Evolutionary conservation across 2,113 vertebrate species (phyloP).

Genomic region (Hiodon alosoides): DNA sequence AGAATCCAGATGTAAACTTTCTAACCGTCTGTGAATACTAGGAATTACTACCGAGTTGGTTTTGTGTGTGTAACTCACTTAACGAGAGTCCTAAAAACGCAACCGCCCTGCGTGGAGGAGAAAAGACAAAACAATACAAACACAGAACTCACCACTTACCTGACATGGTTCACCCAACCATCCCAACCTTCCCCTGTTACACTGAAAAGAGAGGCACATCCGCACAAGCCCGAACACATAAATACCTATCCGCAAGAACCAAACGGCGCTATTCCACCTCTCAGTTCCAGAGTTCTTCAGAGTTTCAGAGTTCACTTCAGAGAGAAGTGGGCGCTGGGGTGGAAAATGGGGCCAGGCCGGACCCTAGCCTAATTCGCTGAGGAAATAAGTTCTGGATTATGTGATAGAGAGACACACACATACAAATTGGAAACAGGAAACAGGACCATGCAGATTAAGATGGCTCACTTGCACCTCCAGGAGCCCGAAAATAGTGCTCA

Average conservation of each 20-base stretch:
- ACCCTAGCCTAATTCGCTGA: slow-evolving; percentile 97
- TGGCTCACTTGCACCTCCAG: slow-evolving; percentile 59
- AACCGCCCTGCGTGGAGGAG: slow-evolving; percentile 27
- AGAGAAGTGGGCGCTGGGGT: slow-evolving; percentile 83
- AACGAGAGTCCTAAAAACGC: slow-evolving; percentile 28
- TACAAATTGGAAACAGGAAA: slow-evolving; percentile 85
- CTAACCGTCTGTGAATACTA: slow-evolving; percentile 4
- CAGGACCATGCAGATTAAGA: slow-evolving; percentile 78
- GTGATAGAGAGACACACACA: slow-evolving; percentile 98
- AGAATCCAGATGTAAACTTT: slow-evolving; percentile 22
- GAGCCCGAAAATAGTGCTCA: not conserved
- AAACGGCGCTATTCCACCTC: slow-evolving; percentile 97
- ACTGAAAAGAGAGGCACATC: slow-evolving; percentile 93
- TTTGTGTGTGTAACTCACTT: slow-evolving; percentile 2
- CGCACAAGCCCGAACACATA: slow-evolving; percentile 99
- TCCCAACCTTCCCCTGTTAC: slow-evolving; percentile 66
- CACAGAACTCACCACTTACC: slow-evolving; percentile 80
- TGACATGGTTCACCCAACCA: slow-evolving; percentile 81
- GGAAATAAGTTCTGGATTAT: slow-evolving; percentile 94
- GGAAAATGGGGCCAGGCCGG: slow-evolving; percentile 89
- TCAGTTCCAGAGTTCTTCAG: slow-evolving; percentile 79
- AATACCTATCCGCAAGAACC: slow-evolving; percentile 99
- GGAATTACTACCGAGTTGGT: not conserved
- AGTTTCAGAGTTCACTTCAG: slow-evolving; percentile 70
- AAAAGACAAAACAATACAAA: slow-evolving; percentile 29